Percentiles rank a stretch among this genome's conserved stretches.
phyloP scores from a whole-genome alignment of 1,140 invertebrate species.

The Bicyclus anynana region DNA sequence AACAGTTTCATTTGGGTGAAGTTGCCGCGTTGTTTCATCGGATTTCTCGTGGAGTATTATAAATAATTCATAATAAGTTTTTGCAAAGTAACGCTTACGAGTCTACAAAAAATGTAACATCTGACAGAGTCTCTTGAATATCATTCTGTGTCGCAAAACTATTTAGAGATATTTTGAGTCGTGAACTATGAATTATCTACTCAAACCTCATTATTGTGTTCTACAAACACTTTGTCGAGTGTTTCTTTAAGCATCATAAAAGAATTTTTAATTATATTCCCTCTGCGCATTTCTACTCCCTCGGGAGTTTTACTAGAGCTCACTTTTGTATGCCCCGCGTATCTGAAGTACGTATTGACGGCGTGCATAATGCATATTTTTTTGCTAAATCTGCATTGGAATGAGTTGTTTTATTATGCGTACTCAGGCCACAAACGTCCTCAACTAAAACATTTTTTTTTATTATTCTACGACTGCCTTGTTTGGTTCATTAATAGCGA shows the following conservation, averaged over 20 bases:
- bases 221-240: background rate
- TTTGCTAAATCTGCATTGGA: background rate
- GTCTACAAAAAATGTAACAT: too few species aligned
- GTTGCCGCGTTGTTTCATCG: too few species aligned
- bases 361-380: background rate
- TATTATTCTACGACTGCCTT: too few species aligned
- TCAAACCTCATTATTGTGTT: background rate
- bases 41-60: too few species aligned
- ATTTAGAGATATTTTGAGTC: too few species aligned
- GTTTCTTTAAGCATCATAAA: background rate
- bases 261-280: conserved; percentile 5
- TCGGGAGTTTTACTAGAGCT: background rate
- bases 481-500: too few species aligned
- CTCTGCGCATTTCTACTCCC: background rate
- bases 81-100: too few species aligned
- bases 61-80: too few species aligned
- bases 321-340: background rate
- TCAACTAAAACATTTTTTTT: background rate
- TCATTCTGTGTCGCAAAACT: too few species aligned
- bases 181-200: too few species aligned
- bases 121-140: too few species aligned
- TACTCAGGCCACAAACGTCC: background rate
- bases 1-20: too few species aligned
- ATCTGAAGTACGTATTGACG: background rate
- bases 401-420: background rate